A percentile compares a stretch with the other conserved stretches of the same genome.
Evolutionary conservation across 2,113 vertebrate species (phyloP).

Genomic region (Papio anubis): DNA sequence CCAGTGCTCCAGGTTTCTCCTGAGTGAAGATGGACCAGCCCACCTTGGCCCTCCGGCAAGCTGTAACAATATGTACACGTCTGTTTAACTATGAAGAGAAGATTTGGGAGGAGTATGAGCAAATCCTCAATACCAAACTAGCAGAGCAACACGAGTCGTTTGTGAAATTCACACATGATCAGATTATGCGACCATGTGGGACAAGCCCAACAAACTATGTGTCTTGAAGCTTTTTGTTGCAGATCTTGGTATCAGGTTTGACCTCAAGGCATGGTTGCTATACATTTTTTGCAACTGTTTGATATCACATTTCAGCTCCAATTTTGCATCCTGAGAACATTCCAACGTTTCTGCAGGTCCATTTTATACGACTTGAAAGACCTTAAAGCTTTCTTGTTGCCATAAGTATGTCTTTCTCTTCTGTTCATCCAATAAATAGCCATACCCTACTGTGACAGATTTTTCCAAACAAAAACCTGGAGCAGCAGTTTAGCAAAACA

Average conservation of each 20-base stretch:
- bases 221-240: neutral
- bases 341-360: neutral
- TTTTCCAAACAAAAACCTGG: neutral
- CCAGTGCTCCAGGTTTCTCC: constrained; percentile 86
- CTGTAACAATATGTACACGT: neutral
- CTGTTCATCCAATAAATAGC: neutral
- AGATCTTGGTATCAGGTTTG: neutral
- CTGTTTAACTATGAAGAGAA: neutral
- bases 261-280: neutral
- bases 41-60: neutral
- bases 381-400: neutral
- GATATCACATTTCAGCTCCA: neutral
- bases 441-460: neutral
- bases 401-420: neutral
- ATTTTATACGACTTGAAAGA: neutral
- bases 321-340: neutral
- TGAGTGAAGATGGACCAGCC: neutral
- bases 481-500: neutral
- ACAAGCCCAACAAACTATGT: neutral
- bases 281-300: neutral
- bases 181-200: neutral
- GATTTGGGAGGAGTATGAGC: neutral
- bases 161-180: neutral
- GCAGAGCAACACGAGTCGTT: neutral
- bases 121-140: neutral